Percentiles rank a stretch among this genome's conserved stretches.
These are phyloP conservation scores for Benthosema pterotum DNA, from an alignment of 2,797 vertebrate genomes.

Conservation along the genomic window DNA sequence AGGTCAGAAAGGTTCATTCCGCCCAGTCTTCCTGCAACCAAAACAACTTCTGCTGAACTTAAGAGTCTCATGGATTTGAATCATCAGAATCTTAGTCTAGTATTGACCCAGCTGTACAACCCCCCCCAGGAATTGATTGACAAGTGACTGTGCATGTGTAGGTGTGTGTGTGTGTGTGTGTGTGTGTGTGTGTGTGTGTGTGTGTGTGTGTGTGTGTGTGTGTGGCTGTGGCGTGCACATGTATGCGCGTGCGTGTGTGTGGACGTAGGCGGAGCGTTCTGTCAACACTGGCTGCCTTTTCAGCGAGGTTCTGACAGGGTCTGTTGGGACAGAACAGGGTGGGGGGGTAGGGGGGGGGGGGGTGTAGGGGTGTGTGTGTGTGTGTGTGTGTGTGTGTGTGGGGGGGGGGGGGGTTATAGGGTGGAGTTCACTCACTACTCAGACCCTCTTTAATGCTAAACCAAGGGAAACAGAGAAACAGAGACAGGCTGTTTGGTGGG, in stretches of 20 bases:
- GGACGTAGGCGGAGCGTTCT: conserved; percentile 1
- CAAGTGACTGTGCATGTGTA: too few species aligned
- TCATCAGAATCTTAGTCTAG: too few species aligned
- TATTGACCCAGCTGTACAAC: too few species aligned
- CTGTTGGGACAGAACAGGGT: not conserved
- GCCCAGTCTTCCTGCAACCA: too few species aligned
- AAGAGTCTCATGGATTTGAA: too few species aligned
- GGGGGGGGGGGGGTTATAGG: conserved; percentile 43
- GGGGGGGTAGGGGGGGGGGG: too few species aligned
- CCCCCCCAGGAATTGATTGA: too few species aligned
- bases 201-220: conserved; percentile 19
- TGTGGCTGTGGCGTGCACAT: too few species aligned
- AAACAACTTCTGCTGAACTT: too few species aligned
- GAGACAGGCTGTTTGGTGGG: conserved; percentile 51
- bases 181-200: not conserved
- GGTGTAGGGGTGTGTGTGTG: too few species aligned
- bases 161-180: too few species aligned
- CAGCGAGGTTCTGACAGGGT: conserved; percentile 8
- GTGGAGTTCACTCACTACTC: conserved; percentile 51
- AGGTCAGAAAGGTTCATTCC: too few species aligned
- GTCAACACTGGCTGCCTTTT: conserved; percentile 7
- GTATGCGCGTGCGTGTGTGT: conserved; percentile 20
- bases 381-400: not conserved
- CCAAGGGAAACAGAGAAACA: conserved; percentile 54
- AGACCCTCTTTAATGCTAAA: conserved; percentile 51